phyloP scores from a whole-genome alignment of 2,797 vertebrate species.

The Megalops cyprinoides region DNA sequence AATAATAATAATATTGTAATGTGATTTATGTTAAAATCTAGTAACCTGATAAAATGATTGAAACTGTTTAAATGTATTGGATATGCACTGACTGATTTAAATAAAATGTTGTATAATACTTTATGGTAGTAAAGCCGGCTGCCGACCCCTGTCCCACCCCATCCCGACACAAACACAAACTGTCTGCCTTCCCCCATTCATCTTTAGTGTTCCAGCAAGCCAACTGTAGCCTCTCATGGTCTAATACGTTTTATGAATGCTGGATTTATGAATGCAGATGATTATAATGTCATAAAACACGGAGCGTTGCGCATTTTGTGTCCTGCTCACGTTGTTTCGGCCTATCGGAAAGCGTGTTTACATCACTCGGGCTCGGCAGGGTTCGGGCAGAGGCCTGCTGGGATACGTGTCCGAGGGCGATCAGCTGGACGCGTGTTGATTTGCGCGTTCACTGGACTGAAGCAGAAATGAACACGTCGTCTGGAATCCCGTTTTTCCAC shows the following conservation, averaged over 20 bases:
- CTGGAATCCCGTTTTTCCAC: conserved; percentile 57
- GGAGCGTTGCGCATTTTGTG: conserved; percentile 34
- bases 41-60: too few relatives aligned
- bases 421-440: conserved; percentile 60
- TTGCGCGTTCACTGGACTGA: conserved; percentile 72
- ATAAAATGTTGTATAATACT: background rate
- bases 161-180: conserved; percentile 13
- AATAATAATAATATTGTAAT: background rate
- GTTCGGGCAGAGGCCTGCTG: background rate
- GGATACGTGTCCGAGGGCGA: background rate
- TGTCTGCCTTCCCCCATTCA: conserved; percentile 12
- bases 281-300: conserved; percentile 48
- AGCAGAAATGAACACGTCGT: conserved; percentile 74
- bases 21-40: too few relatives aligned
- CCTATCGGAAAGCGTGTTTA: background rate
- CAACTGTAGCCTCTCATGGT: conserved; percentile 22
- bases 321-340: background rate
- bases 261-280: conserved; percentile 31
- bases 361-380: background rate
- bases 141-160: background rate
- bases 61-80: too few relatives aligned
- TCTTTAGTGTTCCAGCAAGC: background rate
- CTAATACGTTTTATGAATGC: conserved; percentile 28
- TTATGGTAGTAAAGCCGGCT: too few relatives aligned
- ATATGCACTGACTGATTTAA: too few relatives aligned